These are phyloP conservation scores for Lates calcarifer DNA, from an alignment of 2,113 vertebrate species.

Conservation along the genomic window DNA sequence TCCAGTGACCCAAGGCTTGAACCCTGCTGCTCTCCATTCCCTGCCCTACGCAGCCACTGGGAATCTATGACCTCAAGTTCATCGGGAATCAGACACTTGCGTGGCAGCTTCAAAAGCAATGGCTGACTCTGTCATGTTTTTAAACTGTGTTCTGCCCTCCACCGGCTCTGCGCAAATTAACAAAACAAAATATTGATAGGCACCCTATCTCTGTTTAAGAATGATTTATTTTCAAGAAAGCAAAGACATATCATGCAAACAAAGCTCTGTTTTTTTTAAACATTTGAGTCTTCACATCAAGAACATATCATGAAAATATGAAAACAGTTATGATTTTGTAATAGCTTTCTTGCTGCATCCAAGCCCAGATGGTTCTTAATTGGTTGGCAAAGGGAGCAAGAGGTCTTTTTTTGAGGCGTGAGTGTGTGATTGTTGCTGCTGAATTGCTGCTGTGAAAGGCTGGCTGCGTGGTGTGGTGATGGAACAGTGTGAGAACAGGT, in stretches of 20 bases:
- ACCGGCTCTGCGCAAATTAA: slow-evolving; percentile 37
- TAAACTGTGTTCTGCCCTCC: slow-evolving; percentile 62
- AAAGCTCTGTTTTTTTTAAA: slow-evolving; percentile 18
- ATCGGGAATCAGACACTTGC: slow-evolving; percentile 78
- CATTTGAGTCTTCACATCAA: slow-evolving; percentile 26
- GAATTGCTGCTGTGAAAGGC: slow-evolving; percentile 95
- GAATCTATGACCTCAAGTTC: slow-evolving; percentile 80
- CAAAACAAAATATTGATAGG: slow-evolving; percentile 52
- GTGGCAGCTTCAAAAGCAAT: slow-evolving; percentile 69
- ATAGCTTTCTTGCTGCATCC: slow-evolving; percentile 79
- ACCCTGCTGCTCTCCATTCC: slow-evolving; percentile 81
- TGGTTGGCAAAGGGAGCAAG: slow-evolving; percentile 93
- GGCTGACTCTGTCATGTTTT: slow-evolving; percentile 68
- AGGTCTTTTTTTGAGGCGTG: slow-evolving; percentile 93
- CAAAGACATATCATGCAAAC: not conserved
- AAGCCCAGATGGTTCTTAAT: slow-evolving; percentile 96
- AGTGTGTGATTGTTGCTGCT: slow-evolving; percentile 96
- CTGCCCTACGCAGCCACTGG: slow-evolving; percentile 79
- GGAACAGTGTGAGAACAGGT: slow-evolving; percentile 90
- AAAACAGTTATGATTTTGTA: slow-evolving; percentile 59
- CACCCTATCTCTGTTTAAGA: not conserved
- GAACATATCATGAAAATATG: slow-evolving; percentile 55
- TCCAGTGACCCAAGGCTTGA: slow-evolving; percentile 82
- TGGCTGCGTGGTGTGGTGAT: slow-evolving; percentile 89
- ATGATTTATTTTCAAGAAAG: not conserved